A percentile compares a stretch with the other conserved stretches of the same genome.
Conservation (phyloP, 1,140 invertebrate genomes). For the Geopemphigus sp. region DNA sequence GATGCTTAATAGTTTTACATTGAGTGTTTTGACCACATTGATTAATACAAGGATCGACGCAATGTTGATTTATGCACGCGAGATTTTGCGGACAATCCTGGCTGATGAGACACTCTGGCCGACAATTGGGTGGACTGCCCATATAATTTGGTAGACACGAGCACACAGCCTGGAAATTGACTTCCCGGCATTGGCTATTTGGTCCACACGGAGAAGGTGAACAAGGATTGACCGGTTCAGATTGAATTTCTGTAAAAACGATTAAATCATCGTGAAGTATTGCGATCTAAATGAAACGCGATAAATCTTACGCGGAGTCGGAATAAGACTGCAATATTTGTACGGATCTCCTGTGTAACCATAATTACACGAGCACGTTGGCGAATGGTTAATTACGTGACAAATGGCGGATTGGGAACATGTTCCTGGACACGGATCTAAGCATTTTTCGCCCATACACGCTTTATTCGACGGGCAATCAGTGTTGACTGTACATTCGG, state of each 20-base stretch:
- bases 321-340: slow-evolving; percentile 53
- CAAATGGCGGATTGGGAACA: slow-evolving; percentile 63
- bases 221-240: slow-evolving; percentile 56
- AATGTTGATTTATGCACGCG: slow-evolving; percentile 59
- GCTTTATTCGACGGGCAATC: slow-evolving; percentile 57
- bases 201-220: slow-evolving; percentile 62
- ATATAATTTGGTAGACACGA: slow-evolving; percentile 57
- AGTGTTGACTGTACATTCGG: slow-evolving; percentile 58
- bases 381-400: slow-evolving; percentile 71
- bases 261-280: neutral
- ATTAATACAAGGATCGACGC: slow-evolving; percentile 59
- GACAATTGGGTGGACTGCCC: slow-evolving; percentile 59
- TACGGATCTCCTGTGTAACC: slow-evolving; percentile 71
- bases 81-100: slow-evolving; percentile 57
- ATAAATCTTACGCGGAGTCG: slow-evolving; percentile 57
- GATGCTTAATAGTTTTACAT: slow-evolving; percentile 73
- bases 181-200: slow-evolving; percentile 64
- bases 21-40: slow-evolving; percentile 61
- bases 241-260: slow-evolving; percentile 50
- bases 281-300: neutral
- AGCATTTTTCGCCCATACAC: slow-evolving; percentile 59
- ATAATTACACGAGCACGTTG: slow-evolving; percentile 68
- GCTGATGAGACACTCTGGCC: slow-evolving; percentile 59
- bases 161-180: slow-evolving; percentile 64
- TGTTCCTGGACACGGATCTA: slow-evolving; percentile 58